These are phyloP conservation scores for Leptinotarsa haldemani DNA, from an alignment of 2,888 invertebrate species.

Conservation along the genomic window DNA sequence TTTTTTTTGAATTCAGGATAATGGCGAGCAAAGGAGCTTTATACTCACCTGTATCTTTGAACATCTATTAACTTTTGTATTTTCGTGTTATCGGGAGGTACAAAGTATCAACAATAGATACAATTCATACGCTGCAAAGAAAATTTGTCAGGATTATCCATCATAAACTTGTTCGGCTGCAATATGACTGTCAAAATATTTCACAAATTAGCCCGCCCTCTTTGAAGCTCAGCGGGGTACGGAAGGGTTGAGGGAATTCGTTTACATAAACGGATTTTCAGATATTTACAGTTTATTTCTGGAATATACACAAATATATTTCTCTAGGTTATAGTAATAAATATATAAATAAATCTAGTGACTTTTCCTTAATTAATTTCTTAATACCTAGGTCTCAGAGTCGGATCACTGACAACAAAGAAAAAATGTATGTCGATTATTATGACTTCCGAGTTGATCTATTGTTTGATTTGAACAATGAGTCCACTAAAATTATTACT, in stretches of 20 bases:
- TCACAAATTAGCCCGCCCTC: slow-evolving; percentile 43
- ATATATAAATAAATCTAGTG: slow-evolving; percentile 20
- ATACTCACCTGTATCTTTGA: background rate
- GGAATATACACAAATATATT: slow-evolving; percentile 20
- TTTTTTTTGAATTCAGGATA: background rate
- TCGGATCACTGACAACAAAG: background rate
- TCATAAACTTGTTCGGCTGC: slow-evolving; percentile 46
- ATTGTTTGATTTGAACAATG: no score
- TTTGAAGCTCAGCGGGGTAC: slow-evolving; percentile 34
- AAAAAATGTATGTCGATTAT: no score
- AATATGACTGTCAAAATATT: slow-evolving; percentile 54
- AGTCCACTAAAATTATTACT: no score
- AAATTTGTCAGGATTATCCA: slow-evolving; percentile 45
- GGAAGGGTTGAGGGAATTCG: slow-evolving; percentile 31
- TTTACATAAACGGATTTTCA: slow-evolving; percentile 2
- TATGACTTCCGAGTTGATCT: no score
- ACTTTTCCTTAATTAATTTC: slow-evolving; percentile 9
- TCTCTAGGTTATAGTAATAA: slow-evolving; percentile 17
- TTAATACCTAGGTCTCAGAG: background rate
- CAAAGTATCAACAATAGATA: slow-evolving; percentile 25
- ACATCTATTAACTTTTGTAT: slow-evolving; percentile 17
- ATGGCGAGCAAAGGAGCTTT: background rate
- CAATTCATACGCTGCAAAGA: slow-evolving; percentile 28
- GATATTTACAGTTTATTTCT: slow-evolving; percentile 26
- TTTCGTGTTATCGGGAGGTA: slow-evolving; percentile 2